phyloP scores from a whole-genome alignment of 2,888 invertebrate species.

The Drosophila quinaria region DNA sequence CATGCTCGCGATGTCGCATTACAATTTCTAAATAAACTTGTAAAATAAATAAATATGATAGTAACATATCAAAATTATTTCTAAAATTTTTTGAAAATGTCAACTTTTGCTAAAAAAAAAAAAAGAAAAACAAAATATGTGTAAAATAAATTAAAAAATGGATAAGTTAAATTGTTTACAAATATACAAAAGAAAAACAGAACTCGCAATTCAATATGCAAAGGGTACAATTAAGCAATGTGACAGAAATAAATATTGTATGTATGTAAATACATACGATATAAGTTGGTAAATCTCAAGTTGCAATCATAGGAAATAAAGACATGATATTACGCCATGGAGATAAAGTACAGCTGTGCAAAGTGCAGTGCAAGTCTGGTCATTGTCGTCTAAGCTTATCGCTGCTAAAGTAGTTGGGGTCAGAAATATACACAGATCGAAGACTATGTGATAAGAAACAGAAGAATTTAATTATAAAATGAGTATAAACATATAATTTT shows the following conservation, averaged over 20 bases:
- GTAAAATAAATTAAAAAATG: too few species aligned
- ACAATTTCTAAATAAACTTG: too few species aligned
- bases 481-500: slow-evolving; percentile 44
- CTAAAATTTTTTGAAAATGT: too few species aligned
- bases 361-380: slow-evolving; percentile 42
- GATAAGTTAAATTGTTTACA: too few species aligned
- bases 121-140: too few species aligned
- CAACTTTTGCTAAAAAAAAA: too few species aligned
- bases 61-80: too few species aligned
- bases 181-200: too few species aligned
- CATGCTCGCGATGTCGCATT: too few species aligned
- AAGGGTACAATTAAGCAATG: background rate
- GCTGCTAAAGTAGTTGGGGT: slow-evolving; percentile 17
- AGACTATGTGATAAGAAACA: slow-evolving; percentile 25
- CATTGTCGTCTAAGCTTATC: slow-evolving; percentile 64
- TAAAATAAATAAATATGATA: too few species aligned
- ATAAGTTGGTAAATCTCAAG: slow-evolving; percentile 6
- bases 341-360: slow-evolving; percentile 29
- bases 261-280: background rate
- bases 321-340: slow-evolving; percentile 6
- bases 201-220: too few species aligned
- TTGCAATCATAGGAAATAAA: slow-evolving; percentile 15
- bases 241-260: too few species aligned
- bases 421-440: slow-evolving; percentile 8
- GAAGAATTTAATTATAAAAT: slow-evolving; percentile 28